These are phyloP conservation scores for Leucoraja erinaceus DNA, from an alignment of 2,113 vertebrate genomes.

Conservation along the genomic window DNA sequence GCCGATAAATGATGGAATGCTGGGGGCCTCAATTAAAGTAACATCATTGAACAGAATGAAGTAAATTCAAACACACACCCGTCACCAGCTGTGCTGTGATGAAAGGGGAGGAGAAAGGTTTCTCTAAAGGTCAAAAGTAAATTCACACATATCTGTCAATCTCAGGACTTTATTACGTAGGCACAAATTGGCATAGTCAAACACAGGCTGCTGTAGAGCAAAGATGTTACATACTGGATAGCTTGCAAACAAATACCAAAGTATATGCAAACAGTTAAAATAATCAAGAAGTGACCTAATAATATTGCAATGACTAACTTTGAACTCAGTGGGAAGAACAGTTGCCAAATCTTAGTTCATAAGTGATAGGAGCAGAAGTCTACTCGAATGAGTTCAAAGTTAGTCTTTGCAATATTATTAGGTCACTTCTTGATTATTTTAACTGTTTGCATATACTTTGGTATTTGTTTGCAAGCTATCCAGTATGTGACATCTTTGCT, in stretches of 20 bases:
- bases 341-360: not conserved
- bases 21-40: not conserved
- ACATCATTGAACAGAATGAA: not conserved
- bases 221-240: not conserved
- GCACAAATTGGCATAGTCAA: not conserved
- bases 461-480: not conserved
- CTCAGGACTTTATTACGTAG: not conserved
- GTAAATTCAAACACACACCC: not conserved
- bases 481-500: not conserved
- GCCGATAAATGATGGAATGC: not conserved
- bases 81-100: not conserved
- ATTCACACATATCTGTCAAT: not conserved
- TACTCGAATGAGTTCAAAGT: not conserved
- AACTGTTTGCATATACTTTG: not conserved
- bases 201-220: not conserved
- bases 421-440: not conserved
- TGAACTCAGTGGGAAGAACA: not conserved
- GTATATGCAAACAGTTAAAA: not conserved
- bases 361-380: too few relatives aligned
- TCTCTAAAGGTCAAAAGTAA: not conserved
- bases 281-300: not conserved
- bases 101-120: not conserved
- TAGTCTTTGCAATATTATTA: not conserved
- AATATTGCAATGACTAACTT: not conserved
- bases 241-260: not conserved